Evolutionary conservation across 2,888 invertebrate genomes (phyloP), one percentile per base, ranked within the genome.

Genomic region (Timema cristinae): DNA sequence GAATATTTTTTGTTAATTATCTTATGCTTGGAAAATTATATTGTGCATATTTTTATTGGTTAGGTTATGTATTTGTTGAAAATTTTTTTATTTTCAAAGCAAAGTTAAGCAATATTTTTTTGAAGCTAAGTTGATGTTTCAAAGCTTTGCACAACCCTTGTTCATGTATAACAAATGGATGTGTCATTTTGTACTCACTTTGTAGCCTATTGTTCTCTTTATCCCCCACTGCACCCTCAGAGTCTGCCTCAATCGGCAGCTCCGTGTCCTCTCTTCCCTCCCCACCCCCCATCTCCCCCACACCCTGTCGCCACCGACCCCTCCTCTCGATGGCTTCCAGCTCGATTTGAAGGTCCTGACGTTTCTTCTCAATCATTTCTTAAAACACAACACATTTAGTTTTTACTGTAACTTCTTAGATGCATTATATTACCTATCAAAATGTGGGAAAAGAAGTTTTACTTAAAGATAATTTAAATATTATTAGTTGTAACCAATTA

Each of bases 331-430:
- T 88, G 74, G 87, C 85, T 74, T 84, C 84, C 16, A 91, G 80
- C 79, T 91, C 90, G 7, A 87, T 86, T 78, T 88, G 86, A 0
- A 91, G 84, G 77, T 88, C 86, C 73, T 85, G 83, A 6, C 88
- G 85, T 78, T 89, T 90, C 77, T 86, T 87, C 68, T 85, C 85
- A 79, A 91, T 87, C 79, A 86, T 86, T 80, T 87, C 90, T 89
- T 52, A 67, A 69, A 50, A n/a, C 51, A 66, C 48, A 61, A 68
- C 51, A 52, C 49, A 67, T 72, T 70, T 49, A 0, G 16, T 11
- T 59, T 15, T 13, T 10, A 59, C 15, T 15, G 59, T 9, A 59
- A 59, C 15, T 16, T 16, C 59, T 8, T 52, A 54, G 13, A 6
- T 54, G 15, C 13, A 54, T n/a, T n/a, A 54, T 54, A 54, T n/a